Evolutionary conservation across 2,797 vertebrate genomes (phyloP).

Genomic region (Esox masquinongy): DNA sequence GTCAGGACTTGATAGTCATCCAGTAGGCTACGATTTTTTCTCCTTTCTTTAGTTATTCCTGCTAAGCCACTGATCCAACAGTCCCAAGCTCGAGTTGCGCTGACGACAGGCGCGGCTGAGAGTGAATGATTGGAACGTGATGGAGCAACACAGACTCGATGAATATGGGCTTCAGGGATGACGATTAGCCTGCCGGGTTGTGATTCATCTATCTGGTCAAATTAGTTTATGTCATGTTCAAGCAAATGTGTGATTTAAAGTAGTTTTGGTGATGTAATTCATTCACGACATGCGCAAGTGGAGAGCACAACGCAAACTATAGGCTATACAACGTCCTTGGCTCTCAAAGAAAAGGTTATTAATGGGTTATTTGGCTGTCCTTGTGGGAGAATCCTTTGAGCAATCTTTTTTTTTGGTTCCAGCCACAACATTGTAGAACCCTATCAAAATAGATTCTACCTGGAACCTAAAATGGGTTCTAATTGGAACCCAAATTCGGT

Average conservation of each 20-base stretch:
- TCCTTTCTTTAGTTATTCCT: constrained; percentile 11
- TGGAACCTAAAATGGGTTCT: too few relatives aligned
- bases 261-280: background rate
- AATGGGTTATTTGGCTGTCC: too few relatives aligned
- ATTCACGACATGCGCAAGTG: too few relatives aligned
- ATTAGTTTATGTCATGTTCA: background rate
- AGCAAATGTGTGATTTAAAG: background rate
- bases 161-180: background rate
- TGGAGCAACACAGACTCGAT: background rate
- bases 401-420: too few relatives aligned
- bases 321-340: too few relatives aligned
- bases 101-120: background rate
- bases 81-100: background rate
- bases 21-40: constrained; percentile 22
- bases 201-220: background rate
- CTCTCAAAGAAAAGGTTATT: too few relatives aligned
- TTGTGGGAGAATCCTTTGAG: too few relatives aligned
- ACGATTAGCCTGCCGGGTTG: background rate
- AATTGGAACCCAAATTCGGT: too few relatives aligned
- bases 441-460: too few relatives aligned
- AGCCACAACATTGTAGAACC: too few relatives aligned
- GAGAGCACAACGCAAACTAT: too few relatives aligned
- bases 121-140: background rate
- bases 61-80: background rate
- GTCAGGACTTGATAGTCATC: constrained; percentile 34